Conservation (phyloP, 2,113 vertebrate genomes). For the Sylvilagus bachmani region DNA sequence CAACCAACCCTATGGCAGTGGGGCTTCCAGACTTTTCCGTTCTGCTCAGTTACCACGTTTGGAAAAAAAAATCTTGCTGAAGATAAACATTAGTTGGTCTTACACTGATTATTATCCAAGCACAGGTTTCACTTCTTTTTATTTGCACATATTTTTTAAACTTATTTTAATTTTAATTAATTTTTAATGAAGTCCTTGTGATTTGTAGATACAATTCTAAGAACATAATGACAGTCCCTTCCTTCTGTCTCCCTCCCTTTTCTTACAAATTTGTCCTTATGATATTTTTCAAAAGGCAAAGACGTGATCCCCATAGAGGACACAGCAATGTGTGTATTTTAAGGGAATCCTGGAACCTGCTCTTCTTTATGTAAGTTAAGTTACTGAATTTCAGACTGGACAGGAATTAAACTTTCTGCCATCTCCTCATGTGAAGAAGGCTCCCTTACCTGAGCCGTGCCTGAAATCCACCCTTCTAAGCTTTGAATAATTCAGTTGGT, state of each 20-base stretch:
- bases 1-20: neutral
- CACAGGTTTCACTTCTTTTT: neutral
- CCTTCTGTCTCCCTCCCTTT: neutral
- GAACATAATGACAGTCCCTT: no score
- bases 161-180: no score
- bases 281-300: slow-evolving; percentile 43
- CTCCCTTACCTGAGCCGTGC: neutral
- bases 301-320: neutral
- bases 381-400: slow-evolving; percentile 24
- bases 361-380: neutral
- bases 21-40: neutral
- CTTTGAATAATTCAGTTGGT: neutral
- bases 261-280: slow-evolving; percentile 26
- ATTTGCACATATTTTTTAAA: no score
- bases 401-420: slow-evolving; percentile 24
- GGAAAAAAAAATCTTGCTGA: slow-evolving; percentile 18
- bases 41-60: neutral
- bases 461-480: neutral
- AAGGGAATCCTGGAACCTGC: neutral
- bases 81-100: neutral
- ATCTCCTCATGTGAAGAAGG: neutral
- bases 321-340: neutral
- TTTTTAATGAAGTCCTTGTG: no score
- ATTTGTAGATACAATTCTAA: no score
- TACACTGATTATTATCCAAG: slow-evolving; percentile 13